Evolutionary conservation across 2,113 vertebrate species (phyloP).

Genomic region (Pantherophis guttatus): DNA sequence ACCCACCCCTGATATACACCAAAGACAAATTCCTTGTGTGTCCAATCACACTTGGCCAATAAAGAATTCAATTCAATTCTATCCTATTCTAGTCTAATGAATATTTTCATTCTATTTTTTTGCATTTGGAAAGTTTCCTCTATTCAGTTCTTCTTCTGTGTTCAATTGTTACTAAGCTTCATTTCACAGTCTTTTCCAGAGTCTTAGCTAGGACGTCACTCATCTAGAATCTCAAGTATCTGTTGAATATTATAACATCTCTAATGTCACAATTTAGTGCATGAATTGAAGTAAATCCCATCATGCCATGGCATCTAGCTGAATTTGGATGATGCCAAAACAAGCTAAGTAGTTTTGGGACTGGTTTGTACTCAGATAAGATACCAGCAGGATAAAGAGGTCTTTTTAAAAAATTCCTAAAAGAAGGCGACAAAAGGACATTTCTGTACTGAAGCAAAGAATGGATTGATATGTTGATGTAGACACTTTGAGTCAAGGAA

Average conservation of each 20-base stretch:
- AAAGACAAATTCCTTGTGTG: too few relatives aligned
- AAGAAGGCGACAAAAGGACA: not conserved
- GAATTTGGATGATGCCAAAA: not conserved
- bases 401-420: not conserved
- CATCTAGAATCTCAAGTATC: not conserved
- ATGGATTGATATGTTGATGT: not conserved
- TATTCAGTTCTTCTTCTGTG: not conserved
- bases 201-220: not conserved
- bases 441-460: not conserved
- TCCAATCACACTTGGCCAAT: too few relatives aligned
- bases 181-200: not conserved
- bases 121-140: not conserved
- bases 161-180: not conserved
- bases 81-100: not conserved
- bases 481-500: not conserved
- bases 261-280: not conserved
- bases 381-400: not conserved
- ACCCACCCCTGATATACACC: too few relatives aligned
- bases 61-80: too few relatives aligned
- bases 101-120: not conserved
- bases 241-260: not conserved
- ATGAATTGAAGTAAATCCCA: not conserved
- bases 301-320: not conserved
- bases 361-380: not conserved
- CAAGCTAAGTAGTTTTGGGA: not conserved